Percentiles rank a stretch among this genome's conserved stretches.
Evolutionary conservation across 1,140 invertebrate species (phyloP).

Genomic region (Batillaria attramentaria): DNA sequence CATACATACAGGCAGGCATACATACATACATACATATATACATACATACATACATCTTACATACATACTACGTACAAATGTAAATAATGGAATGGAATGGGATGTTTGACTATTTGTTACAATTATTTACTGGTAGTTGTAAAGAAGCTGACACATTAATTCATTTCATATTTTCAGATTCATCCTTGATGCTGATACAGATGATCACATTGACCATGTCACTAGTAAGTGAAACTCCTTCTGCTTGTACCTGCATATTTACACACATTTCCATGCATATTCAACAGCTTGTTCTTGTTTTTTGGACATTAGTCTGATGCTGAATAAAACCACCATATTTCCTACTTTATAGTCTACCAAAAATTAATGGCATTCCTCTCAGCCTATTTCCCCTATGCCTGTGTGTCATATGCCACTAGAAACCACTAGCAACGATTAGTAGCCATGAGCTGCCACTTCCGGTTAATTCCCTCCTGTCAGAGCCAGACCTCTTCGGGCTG

Average conservation of each 20-base stretch:
- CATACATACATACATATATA: neutral
- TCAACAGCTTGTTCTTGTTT: too few relatives aligned
- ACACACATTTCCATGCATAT: neutral
- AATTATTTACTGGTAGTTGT: neutral
- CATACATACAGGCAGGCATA: neutral
- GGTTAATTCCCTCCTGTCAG: too few relatives aligned
- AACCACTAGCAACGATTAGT: too few relatives aligned
- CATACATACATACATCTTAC: neutral
- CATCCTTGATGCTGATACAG: slow-evolving; percentile 46
- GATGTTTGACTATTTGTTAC: neutral
- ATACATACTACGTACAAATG: neutral
- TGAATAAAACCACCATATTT: too few relatives aligned
- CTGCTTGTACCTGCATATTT: neutral
- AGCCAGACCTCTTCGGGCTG: too few relatives aligned
- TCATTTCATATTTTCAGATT: slow-evolving; percentile 47
- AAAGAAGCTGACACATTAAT: too few relatives aligned
- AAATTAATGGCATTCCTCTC: too few relatives aligned
- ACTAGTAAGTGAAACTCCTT: slow-evolving; percentile 46
- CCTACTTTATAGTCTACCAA: too few relatives aligned
- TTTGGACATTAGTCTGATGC: too few relatives aligned
- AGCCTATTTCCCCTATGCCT: too few relatives aligned
- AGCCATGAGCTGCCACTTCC: too few relatives aligned
- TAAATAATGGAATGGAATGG: neutral
- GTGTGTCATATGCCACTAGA: too few relatives aligned
- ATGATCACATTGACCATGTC: slow-evolving; percentile 45